Evolutionary conservation across 2,113 vertebrate genomes (phyloP).

Genomic region (Papio anubis): DNA sequence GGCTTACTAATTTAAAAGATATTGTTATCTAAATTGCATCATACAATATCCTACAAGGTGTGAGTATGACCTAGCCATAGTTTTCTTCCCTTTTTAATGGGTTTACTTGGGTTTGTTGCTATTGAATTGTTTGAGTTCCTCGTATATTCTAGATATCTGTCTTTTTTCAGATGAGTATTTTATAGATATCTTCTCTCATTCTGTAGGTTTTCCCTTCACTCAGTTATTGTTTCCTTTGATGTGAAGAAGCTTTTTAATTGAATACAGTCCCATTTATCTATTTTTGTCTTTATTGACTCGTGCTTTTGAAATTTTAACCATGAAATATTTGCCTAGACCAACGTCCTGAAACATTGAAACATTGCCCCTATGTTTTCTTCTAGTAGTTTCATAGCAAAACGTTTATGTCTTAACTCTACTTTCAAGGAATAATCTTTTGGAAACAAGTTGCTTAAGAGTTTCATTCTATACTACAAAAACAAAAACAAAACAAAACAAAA

Average conservation of each 20-base stretch:
- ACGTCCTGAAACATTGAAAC: neutral
- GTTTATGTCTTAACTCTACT: neutral
- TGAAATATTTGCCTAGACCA: neutral
- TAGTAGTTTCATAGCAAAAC: neutral
- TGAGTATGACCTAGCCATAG: neutral
- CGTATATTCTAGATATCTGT: neutral
- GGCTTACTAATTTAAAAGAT: neutral
- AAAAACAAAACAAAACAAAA: too few species aligned
- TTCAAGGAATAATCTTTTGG: neutral
- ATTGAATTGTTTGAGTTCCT: neutral
- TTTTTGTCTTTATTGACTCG: neutral
- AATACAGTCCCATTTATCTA: neutral
- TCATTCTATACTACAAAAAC: neutral
- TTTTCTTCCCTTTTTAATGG: neutral
- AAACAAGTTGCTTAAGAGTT: neutral
- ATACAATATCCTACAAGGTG: rapidly evolving
- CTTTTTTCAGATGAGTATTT: neutral
- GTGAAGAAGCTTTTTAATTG: neutral
- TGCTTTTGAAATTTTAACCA: neutral
- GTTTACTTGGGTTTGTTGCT: neutral
- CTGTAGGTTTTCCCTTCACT: neutral
- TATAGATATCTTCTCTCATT: neutral
- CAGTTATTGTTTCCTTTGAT: neutral
- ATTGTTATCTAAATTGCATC: neutral
- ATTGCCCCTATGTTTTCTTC: neutral